These are phyloP conservation scores for Cyprinodon variegatus DNA, from an alignment of 2,113 vertebrate species.

Conservation along the genomic window DNA sequence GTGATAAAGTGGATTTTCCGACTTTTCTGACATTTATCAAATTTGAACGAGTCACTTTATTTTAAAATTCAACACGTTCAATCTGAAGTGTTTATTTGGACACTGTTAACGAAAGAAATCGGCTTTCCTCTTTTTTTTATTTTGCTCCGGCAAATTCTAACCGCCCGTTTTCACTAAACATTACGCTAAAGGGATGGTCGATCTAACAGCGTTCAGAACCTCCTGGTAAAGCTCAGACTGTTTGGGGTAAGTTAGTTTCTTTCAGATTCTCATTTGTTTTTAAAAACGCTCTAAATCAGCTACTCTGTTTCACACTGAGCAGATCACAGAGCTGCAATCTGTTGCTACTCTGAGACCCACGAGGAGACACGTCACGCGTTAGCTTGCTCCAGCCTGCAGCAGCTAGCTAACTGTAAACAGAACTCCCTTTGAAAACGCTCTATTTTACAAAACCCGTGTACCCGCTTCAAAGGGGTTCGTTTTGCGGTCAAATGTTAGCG, in stretches of 20 bases:
- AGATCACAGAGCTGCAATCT: too few relatives aligned
- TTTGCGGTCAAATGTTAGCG: fast-evolving
- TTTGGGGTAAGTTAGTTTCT: conserved; percentile 13
- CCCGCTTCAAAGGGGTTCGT: fast-evolving
- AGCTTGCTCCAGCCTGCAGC: conserved; percentile 2
- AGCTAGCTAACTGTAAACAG: neutral
- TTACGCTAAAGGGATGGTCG: conserved; percentile 64
- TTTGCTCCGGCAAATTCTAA: neutral
- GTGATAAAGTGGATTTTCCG: neutral
- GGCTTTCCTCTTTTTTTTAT: neutral
- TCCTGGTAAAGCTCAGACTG: neutral
- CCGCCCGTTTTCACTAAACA: neutral
- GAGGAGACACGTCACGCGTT: conserved; percentile 34
- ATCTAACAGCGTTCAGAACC: neutral
- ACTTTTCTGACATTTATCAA: too few relatives aligned
- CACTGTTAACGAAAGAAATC: neutral
- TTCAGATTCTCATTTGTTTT: neutral
- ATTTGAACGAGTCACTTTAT: neutral
- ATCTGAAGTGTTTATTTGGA: neutral
- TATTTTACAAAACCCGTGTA: neutral
- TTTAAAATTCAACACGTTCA: too few relatives aligned
- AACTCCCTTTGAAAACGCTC: conserved; percentile 17
- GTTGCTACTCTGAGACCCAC: conserved; percentile 4
- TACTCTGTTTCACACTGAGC: neutral
- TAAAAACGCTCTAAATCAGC: neutral